A percentile compares a stretch with the other conserved stretches of the same genome.
phyloP scores from a whole-genome alignment of 2,113 vertebrate genomes.

The Cavia aperea region DNA sequence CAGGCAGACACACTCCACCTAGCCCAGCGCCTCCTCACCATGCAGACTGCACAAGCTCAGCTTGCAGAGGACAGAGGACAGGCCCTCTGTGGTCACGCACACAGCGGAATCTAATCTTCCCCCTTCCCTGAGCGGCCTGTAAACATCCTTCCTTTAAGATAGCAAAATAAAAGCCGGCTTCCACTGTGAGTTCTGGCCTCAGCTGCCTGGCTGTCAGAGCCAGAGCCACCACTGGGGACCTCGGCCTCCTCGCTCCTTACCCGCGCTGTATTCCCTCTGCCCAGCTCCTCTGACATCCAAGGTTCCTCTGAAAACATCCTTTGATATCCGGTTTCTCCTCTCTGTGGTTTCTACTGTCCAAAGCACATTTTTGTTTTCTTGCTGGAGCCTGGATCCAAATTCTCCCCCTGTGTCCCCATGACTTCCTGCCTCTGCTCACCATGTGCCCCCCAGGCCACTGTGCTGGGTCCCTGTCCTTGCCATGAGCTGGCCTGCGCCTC shows the following conservation, averaged over 20 bases:
- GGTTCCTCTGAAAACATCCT: slow-evolving; percentile 42
- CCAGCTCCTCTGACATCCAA: neutral
- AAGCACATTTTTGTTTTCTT: slow-evolving; percentile 32
- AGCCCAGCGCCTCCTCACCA: neutral
- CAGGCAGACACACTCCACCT: neutral
- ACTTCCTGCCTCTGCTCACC: neutral
- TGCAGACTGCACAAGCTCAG: neutral
- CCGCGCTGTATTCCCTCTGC: neutral
- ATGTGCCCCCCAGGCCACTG: no score
- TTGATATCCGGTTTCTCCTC: slow-evolving; percentile 49
- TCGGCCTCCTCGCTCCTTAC: neutral
- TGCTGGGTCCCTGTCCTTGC: accelerated
- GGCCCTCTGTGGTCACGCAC: neutral
- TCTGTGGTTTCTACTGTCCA: slow-evolving; percentile 33
- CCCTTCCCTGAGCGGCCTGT: neutral
- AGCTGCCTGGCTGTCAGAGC: neutral
- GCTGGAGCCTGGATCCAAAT: neutral
- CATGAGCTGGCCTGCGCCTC: neutral
- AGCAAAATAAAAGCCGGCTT: slow-evolving; percentile 40
- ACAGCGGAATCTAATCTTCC: neutral
- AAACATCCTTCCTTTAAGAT: slow-evolving; percentile 36
- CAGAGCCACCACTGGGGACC: neutral
- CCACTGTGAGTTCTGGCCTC: neutral
- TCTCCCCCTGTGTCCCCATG: neutral
- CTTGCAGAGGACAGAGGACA: neutral